Evolutionary conservation across 2,888 invertebrate species (phyloP).

Genomic region (Tyria jacobaeae): DNA sequence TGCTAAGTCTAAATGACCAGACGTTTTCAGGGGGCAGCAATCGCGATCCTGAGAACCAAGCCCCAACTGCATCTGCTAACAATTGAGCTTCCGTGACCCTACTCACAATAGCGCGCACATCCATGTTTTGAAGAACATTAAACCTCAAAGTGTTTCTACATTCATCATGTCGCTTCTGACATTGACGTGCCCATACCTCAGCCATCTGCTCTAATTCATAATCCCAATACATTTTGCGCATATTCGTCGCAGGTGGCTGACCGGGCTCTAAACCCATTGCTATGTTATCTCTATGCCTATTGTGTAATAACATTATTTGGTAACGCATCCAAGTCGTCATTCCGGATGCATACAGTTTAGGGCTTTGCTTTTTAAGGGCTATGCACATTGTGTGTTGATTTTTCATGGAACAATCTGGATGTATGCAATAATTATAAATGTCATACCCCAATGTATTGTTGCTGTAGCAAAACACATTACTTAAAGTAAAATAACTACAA

Average conservation of each 20-base stretch:
- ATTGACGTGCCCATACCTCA: slow-evolving; percentile 81
- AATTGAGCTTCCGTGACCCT: slow-evolving; percentile 78
- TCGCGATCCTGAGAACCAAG: slow-evolving; percentile 80
- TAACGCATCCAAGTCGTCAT: slow-evolving; percentile 82
- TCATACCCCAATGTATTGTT: slow-evolving; percentile 25
- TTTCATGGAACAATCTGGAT: slow-evolving; percentile 78
- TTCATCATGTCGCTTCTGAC: slow-evolving; percentile 82
- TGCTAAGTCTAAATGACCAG: slow-evolving; percentile 71
- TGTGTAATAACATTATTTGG: slow-evolving; percentile 76
- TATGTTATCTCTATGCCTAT: slow-evolving; percentile 79
- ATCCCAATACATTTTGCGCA: slow-evolving; percentile 85
- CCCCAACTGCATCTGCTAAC: slow-evolving; percentile 77
- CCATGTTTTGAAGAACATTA: slow-evolving; percentile 80
- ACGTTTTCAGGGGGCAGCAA: slow-evolving; percentile 72
- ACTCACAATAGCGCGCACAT: slow-evolving; percentile 73
- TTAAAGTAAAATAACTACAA: slow-evolving; percentile 58
- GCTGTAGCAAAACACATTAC: slow-evolving; percentile 46
- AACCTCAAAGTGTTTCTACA: slow-evolving; percentile 79
- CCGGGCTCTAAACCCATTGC: slow-evolving; percentile 81
- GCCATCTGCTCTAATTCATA: slow-evolving; percentile 80
- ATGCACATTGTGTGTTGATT: slow-evolving; percentile 79
- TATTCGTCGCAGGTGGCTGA: slow-evolving; percentile 81
- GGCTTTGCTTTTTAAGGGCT: slow-evolving; percentile 69
- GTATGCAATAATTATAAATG: slow-evolving; percentile 65
- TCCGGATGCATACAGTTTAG: slow-evolving; percentile 75